These are phyloP conservation scores for Clivina fossor DNA, from an alignment of 2,888 invertebrate genomes.

Conservation along the genomic window DNA sequence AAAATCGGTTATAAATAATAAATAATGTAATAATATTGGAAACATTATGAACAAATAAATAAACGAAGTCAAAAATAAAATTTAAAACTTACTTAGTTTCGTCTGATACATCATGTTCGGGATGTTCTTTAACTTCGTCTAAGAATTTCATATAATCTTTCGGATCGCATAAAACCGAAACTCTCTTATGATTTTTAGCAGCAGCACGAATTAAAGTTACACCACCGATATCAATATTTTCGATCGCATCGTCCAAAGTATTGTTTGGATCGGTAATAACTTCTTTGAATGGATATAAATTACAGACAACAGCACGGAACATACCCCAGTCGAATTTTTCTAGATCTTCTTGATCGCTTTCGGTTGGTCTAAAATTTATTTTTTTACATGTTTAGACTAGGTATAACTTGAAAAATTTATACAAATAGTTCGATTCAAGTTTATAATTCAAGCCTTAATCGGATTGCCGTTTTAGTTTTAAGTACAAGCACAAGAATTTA, in stretches of 20 bases:
- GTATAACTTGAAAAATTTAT: too few species aligned
- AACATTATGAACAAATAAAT: neutral
- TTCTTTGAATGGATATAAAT: conserved; percentile 92
- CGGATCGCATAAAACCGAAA: conserved; percentile 92
- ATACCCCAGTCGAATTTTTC: conserved; percentile 74
- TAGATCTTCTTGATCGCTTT: conserved; percentile 81
- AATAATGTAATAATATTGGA: neutral
- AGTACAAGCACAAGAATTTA: too few species aligned
- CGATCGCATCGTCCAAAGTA: conserved; percentile 84
- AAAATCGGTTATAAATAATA: too few species aligned
- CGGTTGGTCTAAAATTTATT: conserved; percentile 60
- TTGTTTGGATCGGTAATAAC: conserved; percentile 82
- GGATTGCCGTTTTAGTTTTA: too few species aligned
- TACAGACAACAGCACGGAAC: conserved; percentile 90
- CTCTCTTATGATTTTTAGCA: conserved; percentile 94
- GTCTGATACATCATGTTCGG: conserved; percentile 68
- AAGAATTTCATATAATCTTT: conserved; percentile 79
- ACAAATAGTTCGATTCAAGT: too few species aligned
- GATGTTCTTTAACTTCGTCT: conserved; percentile 66
- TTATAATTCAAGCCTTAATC: too few species aligned
- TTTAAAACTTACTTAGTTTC: conserved; percentile 67
- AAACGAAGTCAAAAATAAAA: neutral
- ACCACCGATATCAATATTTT: conserved; percentile 96
- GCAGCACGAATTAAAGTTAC: conserved; percentile 94
- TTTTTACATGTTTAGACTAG: too few species aligned